These are phyloP conservation scores for Prionailurus bengalensis DNA, from an alignment of 2,113 vertebrate genomes.

Conservation along the genomic window DNA sequence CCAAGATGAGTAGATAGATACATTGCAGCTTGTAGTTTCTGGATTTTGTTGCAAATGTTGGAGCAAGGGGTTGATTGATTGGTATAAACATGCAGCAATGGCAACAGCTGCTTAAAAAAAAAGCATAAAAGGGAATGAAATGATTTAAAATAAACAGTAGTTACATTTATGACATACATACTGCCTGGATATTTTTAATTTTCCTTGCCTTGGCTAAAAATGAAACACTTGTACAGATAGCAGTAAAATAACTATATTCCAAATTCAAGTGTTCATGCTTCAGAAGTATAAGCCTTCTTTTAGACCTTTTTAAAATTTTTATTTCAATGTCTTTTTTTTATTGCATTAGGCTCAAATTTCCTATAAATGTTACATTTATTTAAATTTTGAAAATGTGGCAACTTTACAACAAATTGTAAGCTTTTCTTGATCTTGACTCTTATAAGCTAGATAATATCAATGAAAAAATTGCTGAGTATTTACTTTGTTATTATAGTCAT, in stretches of 20 bases:
- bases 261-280: constrained; percentile 14
- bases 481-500: not conserved
- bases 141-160: constrained; percentile 72
- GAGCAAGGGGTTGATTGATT: constrained; percentile 71
- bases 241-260: constrained; percentile 6
- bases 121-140: constrained; percentile 31
- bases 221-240: constrained; percentile 60
- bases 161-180: constrained; percentile 68
- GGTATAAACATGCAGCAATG: constrained; percentile 72
- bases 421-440: constrained; percentile 28
- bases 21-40: constrained; percentile 66
- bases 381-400: constrained; percentile 56
- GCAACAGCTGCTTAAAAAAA: constrained; percentile 53
- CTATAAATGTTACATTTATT: not conserved
- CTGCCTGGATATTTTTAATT: constrained; percentile 72
- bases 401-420: constrained; percentile 29
- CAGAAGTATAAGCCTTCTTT: not conserved
- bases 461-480: constrained; percentile 55
- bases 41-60: constrained; percentile 66
- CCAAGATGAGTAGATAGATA: constrained; percentile 73
- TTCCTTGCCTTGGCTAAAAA: constrained; percentile 65
- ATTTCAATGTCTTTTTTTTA: constrained; percentile 48
- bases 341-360: not conserved
- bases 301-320: constrained; percentile 34
- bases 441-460: constrained; percentile 25